These are phyloP conservation scores for Chelonoidis abingdonii DNA, from an alignment of 2,113 vertebrate genomes.

Conservation along the genomic window DNA sequence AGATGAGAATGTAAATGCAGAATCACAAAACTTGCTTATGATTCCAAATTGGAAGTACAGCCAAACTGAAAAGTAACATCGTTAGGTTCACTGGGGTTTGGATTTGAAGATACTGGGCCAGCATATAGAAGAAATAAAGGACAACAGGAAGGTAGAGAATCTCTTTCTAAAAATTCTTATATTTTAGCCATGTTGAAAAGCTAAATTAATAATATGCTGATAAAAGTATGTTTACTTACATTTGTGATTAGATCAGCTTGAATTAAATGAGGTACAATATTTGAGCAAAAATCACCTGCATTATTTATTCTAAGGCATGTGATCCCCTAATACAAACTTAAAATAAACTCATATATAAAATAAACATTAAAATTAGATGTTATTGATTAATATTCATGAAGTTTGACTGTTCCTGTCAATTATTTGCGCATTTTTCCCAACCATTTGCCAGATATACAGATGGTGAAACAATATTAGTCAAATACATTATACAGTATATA, in stretches of 20 bases:
- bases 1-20: slow-evolving; percentile 54
- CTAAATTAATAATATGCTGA: neutral
- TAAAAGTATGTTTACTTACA: neutral
- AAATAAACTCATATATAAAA: neutral
- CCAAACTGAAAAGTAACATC: slow-evolving; percentile 44
- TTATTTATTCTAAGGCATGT: neutral
- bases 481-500: no score
- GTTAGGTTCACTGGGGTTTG: slow-evolving; percentile 30
- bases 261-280: neutral
- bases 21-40: slow-evolving; percentile 42
- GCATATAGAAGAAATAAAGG: neutral
- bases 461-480: no score
- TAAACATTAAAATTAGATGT: neutral
- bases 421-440: neutral
- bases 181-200: neutral
- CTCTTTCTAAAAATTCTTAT: neutral
- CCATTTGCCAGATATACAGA: no score
- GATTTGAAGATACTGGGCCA: neutral
- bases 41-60: neutral
- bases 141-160: neutral
- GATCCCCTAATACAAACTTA: accelerated
- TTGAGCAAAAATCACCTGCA: neutral
- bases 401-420: neutral
- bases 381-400: neutral
- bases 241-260: neutral